Percentiles rank a stretch among this genome's conserved stretches.
Evolutionary conservation across 2,888 invertebrate species (phyloP).

Genomic region (Troides helena): DNA sequence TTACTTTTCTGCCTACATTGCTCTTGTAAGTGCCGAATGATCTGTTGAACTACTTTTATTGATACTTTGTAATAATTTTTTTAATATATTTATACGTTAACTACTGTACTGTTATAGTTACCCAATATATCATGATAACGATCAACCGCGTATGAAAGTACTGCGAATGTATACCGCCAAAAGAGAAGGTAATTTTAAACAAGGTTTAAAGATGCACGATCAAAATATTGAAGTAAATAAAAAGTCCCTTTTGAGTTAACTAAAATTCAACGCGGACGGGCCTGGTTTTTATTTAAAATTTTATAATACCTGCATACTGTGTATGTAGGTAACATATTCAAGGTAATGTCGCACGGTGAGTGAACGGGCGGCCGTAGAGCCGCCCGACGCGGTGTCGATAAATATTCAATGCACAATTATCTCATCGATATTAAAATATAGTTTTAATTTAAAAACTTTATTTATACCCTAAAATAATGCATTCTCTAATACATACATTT

Average conservation of each 20-base stretch:
- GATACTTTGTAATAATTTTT: neutral
- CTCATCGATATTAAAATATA: too few species aligned
- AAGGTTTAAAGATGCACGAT: slow-evolving; percentile 4
- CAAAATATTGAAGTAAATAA: slow-evolving; percentile 27
- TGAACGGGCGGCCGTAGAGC: slow-evolving; percentile 51
- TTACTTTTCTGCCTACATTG: too few species aligned
- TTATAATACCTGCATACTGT: slow-evolving; percentile 40
- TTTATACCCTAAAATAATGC: too few species aligned
- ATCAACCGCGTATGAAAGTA: neutral
- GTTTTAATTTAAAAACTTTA: too few species aligned
- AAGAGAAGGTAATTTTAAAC: neutral
- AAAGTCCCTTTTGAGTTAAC: slow-evolving; percentile 35
- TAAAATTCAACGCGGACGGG: slow-evolving; percentile 42
- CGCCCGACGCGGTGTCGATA: slow-evolving; percentile 34
- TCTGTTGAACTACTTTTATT: too few species aligned
- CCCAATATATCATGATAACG: neutral
- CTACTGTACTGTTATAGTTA: neutral
- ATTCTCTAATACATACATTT: too few species aligned
- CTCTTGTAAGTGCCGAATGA: too few species aligned
- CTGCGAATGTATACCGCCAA: neutral
- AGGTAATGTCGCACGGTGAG: slow-evolving; percentile 65
- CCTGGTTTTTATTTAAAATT: slow-evolving; percentile 40
- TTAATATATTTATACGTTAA: too few species aligned
- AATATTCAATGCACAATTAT: neutral
- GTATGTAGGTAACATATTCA: slow-evolving; percentile 46